Base-by-base conservation (phyloP, 2,113 vertebrate species). In the Solea senegalensis region DNA sequence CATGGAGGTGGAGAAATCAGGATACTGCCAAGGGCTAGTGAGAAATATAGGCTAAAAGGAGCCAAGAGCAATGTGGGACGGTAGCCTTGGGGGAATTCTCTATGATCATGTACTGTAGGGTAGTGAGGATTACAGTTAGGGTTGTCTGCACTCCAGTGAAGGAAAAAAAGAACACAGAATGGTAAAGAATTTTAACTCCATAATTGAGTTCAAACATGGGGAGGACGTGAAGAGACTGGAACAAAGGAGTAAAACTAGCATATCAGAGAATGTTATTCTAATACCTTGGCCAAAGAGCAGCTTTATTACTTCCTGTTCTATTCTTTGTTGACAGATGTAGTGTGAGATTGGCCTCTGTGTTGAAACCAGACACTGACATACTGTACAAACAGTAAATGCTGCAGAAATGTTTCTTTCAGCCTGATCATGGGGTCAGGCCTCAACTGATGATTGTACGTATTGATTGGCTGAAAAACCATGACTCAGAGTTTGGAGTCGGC, bases 381-480 rank as follows among this genome's bases (percentile, higher is more conserved):
- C 21, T 21, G 21, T 21, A 34, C 34, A 34, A 34, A 34, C 74
- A 43, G 51, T 70, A 72, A 83, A 73, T 10, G 79, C 71, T 62
- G 64, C 82, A 75, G 69, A 66, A 84, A 81, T 39, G 63, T 78
- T 14, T 62, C 84, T 72, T 73, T 71, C 63, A 50, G 50, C 43
- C 76, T 43, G 59, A 88, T 92, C 76, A 90, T 80, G 77, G 72
- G 90, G 84, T 86, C 84, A 78, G 54, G 63, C 8, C 80, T 59
- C 53, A 2, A 54, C 61, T 71, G 82, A 89, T 89, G 78, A 89
- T 85, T 5, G 50, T 26, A 28, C 59, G 1, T 78, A 91, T 91
- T 58, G 89, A 91, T 87, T 65, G 74, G 78, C 54, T 56, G 63
- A 66, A 81, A 82, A 87, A 8, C 10, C 86, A 83, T 86, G 87